Evolutionary conservation across 2,888 invertebrate species (phyloP), one percentile per base, ranked within the genome.

Genomic region (Cremastobaeus sp.): DNA sequence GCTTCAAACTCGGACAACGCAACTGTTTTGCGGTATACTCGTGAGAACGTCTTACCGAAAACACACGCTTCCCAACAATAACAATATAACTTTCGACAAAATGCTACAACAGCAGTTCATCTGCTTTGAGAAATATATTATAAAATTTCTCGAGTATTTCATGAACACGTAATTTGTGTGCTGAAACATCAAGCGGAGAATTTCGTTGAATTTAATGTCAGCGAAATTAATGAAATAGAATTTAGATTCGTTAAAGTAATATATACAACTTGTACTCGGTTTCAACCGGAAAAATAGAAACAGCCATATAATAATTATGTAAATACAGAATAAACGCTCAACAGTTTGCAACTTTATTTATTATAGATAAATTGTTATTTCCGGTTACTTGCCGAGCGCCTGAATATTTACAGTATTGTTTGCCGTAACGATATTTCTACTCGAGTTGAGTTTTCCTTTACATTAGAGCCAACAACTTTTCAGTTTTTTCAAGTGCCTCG

Each of bases 1-100:
- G 54, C 43, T 62, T 45, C 64, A 59, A 71, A 70, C 66, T 64
- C 48, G 57, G 72, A 74, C 65, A 59, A 69, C 54, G 62, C 39
- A 14, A 74, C 37, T 50, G 66, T 74, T 68, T 65, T 52, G 45
- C 54, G 55, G 34, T 50, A 35, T 14, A 48, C 32, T 66, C 65
- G 60, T 70, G 70, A 70, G 70, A 74, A 70, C 41, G 21, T 37
- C 48, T 60, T 55, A 20, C 35, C 52, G 12, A 69, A 59, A 74
- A 59, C 30, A 34, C 55, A 39, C 32, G 20, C 21, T 48, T 32
- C 32, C 71, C 55, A 70, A 74, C 62, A 74, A 50, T 43, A 64
- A 54, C 45, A 54, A 57, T 57, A 71, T 64, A 59, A 30, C 45
- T 60, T 52, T 21, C 41, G 2, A 14, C 48, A n/a, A 66, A 47